Conservation (phyloP, 2,888 invertebrate species). For the Anoplius nigerrimus region DNA sequence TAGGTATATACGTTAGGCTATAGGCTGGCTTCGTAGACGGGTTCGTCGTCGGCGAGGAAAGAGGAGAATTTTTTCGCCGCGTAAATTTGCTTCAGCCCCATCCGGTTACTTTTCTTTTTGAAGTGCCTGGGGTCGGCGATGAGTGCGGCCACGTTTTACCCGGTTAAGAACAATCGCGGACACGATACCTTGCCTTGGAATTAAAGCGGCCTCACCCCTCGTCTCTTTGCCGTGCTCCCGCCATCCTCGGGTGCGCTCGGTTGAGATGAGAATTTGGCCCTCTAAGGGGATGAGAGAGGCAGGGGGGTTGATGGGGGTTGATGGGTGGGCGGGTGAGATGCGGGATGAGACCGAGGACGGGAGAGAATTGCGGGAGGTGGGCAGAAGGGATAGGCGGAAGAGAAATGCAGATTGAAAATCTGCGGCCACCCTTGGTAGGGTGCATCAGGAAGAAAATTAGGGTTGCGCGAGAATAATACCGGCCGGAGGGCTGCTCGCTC, state of each 20-base stretch:
- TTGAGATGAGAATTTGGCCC: slow-evolving; percentile 27
- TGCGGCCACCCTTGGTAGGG: slow-evolving; percentile 50
- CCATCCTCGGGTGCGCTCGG: slow-evolving; percentile 20
- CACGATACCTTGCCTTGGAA: slow-evolving; percentile 1
- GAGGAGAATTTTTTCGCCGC: no score
- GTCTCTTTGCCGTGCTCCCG: slow-evolving; percentile 25
- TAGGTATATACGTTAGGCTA: no score
- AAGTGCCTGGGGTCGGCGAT: no score
- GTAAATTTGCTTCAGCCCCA: no score
- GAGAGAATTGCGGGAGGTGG: background rate
- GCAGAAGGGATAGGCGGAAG: slow-evolving; percentile 32
- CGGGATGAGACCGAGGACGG: background rate
- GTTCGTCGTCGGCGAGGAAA: no score
- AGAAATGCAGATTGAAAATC: slow-evolving; percentile 59
- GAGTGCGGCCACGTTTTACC: no score
- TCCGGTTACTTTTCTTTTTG: no score
- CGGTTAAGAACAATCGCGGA: no score
- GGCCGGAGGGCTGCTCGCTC: slow-evolving; percentile 36
- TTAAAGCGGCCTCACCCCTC: slow-evolving; percentile 14
- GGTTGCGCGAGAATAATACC: slow-evolving; percentile 53
- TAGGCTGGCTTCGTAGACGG: no score
- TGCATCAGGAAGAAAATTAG: slow-evolving; percentile 57
- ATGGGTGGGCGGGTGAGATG: background rate
- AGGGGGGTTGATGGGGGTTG: background rate
- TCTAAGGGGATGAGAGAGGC: slow-evolving; percentile 1